Percentiles rank a stretch among this genome's conserved stretches.
These are phyloP conservation scores for Aphyosemion australe DNA, from an alignment of 2,113 vertebrate species.

Conservation along the genomic window DNA sequence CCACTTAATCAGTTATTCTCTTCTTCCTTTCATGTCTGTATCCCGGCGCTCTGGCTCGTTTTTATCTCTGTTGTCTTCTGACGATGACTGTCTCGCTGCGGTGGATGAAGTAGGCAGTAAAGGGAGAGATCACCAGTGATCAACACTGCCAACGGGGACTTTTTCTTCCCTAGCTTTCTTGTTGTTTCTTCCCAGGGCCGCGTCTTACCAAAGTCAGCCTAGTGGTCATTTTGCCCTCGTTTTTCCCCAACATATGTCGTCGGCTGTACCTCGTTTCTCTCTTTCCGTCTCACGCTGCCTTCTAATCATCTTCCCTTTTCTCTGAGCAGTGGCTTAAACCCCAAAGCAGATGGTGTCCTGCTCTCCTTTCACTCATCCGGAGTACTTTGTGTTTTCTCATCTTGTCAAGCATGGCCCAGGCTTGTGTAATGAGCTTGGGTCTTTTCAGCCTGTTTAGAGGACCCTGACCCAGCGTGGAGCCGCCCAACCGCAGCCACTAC, in stretches of 20 bases:
- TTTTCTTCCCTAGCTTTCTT: neutral
- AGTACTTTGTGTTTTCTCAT: slow-evolving; percentile 83
- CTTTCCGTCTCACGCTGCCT: slow-evolving; percentile 29
- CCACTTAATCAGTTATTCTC: slow-evolving; percentile 68
- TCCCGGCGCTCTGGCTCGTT: slow-evolving; percentile 31
- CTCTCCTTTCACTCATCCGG: slow-evolving; percentile 81
- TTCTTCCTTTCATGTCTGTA: slow-evolving; percentile 57
- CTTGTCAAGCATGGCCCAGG: slow-evolving; percentile 83
- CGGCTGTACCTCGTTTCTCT: slow-evolving; percentile 21
- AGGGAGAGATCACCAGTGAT: slow-evolving; percentile 25
- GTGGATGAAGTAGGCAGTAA: slow-evolving; percentile 21
- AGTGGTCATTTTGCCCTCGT: slow-evolving; percentile 38
- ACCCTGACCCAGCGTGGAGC: slow-evolving; percentile 79
- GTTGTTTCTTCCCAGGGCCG: slow-evolving; percentile 1
- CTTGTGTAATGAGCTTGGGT: slow-evolving; percentile 84
- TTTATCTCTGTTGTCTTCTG: slow-evolving; percentile 24
- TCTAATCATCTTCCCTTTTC: slow-evolving; percentile 56
- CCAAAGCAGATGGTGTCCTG: slow-evolving; percentile 83
- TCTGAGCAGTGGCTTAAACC: slow-evolving; percentile 68
- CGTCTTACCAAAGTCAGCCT: slow-evolving; percentile 36
- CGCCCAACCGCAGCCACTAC: slow-evolving; percentile 74
- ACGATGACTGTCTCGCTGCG: slow-evolving; percentile 25
- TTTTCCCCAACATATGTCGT: slow-evolving; percentile 36
- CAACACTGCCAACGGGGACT: slow-evolving; percentile 11
- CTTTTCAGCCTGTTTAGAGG: slow-evolving; percentile 83